phyloP scores from a whole-genome alignment of 2,113 vertebrate species.

The Pollachius pollachius region DNA sequence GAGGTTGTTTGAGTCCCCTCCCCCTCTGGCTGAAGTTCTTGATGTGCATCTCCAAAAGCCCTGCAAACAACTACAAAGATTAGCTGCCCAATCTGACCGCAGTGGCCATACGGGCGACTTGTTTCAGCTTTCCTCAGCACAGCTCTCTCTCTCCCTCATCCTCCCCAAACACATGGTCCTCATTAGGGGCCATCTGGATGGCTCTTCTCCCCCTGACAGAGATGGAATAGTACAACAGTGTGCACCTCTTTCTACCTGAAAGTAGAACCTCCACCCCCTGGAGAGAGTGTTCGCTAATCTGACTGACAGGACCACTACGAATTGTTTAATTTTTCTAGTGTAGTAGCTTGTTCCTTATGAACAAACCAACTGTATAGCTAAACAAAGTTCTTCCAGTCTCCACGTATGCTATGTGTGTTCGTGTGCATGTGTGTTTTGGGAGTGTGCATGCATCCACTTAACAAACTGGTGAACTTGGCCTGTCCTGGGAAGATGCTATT shows the following conservation, averaged over 20 bases:
- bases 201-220: slow-evolving; percentile 28
- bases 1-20: background rate
- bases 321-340: too few species aligned
- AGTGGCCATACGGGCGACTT: slow-evolving; percentile 12
- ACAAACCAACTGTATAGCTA: too few species aligned
- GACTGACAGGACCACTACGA: background rate
- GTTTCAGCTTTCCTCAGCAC: too few species aligned
- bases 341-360: too few species aligned
- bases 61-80: slow-evolving; percentile 17
- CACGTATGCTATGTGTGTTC: too few species aligned
- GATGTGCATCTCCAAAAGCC: slow-evolving; percentile 4
- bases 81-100: slow-evolving; percentile 17
- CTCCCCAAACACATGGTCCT: slow-evolving; percentile 54
- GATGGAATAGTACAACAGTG: slow-evolving; percentile 53
- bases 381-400: too few species aligned
- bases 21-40: slow-evolving; percentile 7
- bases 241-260: slow-evolving; percentile 49
- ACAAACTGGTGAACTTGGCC: too few species aligned
- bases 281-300: slow-evolving; percentile 1
- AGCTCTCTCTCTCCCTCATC: slow-evolving; percentile 10
- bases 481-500: too few species aligned
- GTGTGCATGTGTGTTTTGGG: too few species aligned
- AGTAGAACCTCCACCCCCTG: slow-evolving; percentile 29
- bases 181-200: slow-evolving; percentile 64
- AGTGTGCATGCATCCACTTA: too few species aligned